Percentiles rank a stretch among this genome's conserved stretches.
Conservation (phyloP, 2,797 vertebrate species). For the Erpetoichthys calabaricus region DNA sequence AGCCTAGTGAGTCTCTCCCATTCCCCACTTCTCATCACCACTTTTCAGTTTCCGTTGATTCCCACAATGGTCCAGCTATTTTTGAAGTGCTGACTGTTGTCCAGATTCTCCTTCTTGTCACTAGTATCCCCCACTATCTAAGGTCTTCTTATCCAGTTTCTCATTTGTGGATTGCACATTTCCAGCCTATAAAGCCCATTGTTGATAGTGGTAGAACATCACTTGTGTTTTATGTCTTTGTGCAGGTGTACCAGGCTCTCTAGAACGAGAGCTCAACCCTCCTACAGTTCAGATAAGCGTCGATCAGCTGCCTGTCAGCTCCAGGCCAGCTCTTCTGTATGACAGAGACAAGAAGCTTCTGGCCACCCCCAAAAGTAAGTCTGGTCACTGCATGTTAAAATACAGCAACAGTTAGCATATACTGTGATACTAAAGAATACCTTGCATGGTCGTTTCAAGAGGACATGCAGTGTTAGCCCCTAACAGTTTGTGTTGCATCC, state of each 20-base stretch:
- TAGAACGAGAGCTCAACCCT: constrained; percentile 36
- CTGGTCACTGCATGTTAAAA: constrained; percentile 9
- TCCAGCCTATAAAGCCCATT: no score
- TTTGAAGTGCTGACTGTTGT: no score
- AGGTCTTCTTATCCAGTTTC: no score
- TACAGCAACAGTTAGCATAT: neutral
- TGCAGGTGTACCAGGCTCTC: constrained; percentile 34
- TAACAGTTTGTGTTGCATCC: neutral
- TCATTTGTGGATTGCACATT: no score
- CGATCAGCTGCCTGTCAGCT: constrained; percentile 28
- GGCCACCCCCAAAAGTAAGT: constrained; percentile 25
- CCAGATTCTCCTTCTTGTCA: no score
- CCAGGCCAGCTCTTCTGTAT: constrained; percentile 33
- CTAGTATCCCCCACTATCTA: no score
- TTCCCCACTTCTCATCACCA: no score
- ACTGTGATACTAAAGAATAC: neutral
- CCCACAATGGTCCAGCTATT: no score
- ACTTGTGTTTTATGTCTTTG: constrained; percentile 7
- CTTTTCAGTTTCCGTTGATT: no score
- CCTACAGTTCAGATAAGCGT: constrained; percentile 32
- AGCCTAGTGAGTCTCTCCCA: no score
- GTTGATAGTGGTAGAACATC: no score
- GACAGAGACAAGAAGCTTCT: constrained; percentile 19
- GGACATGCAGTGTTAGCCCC: no score
- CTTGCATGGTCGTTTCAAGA: neutral